Evolutionary conservation across 2,113 vertebrate species (phyloP).

Genomic region (Carettochelys insculpta): DNA sequence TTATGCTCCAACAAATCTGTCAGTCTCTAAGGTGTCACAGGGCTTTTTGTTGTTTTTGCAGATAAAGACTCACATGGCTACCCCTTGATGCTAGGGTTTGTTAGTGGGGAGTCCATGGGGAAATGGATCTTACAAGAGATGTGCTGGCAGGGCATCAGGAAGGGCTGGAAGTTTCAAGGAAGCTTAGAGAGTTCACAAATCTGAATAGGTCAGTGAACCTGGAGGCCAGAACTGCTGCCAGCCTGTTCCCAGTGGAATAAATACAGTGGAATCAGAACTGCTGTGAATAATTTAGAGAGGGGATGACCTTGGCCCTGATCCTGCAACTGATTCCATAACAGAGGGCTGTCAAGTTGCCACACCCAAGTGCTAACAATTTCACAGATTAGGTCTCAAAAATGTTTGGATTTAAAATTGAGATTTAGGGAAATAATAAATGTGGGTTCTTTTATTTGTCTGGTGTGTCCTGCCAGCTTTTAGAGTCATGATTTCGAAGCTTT

Average conservation of each 20-base stretch:
- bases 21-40: too few relatives aligned
- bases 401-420: background rate
- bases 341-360: background rate
- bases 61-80: too few relatives aligned
- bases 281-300: background rate
- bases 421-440: background rate
- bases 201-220: background rate
- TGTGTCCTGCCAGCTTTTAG: background rate
- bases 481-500: background rate
- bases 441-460: background rate
- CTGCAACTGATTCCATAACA: background rate
- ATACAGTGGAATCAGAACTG: background rate
- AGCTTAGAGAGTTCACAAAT: background rate
- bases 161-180: background rate
- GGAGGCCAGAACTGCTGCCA: background rate
- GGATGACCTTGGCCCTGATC: background rate
- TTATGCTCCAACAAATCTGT: too few relatives aligned
- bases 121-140: background rate
- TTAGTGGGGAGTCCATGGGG: background rate
- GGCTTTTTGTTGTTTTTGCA: too few relatives aligned
- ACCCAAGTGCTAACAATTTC: background rate
- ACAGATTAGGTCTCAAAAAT: background rate
- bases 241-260: background rate
- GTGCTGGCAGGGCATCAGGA: background rate
- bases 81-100: fast-evolving